Base-by-base conservation (phyloP, 2,797 vertebrate species). In the Psittacula echo region DNA sequence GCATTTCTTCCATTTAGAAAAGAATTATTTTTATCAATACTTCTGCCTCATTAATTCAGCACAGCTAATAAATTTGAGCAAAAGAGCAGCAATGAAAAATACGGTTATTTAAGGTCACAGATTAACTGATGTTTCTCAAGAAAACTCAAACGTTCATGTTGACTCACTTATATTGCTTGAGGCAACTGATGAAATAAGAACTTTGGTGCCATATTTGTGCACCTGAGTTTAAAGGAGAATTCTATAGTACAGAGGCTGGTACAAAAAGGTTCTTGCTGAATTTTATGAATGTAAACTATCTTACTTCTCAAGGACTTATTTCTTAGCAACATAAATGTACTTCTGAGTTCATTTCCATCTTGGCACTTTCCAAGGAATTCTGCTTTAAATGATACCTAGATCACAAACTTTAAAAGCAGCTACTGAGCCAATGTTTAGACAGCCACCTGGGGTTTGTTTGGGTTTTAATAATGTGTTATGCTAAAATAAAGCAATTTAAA, bases 21-120 rank as follows among this genome's bases (percentile, higher is more conserved):
- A 78, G 21, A 94, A 79, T 42, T 13, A 85, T 75, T 93, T 93
- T 90, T 94, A 88, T 81, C 91, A 91, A 74, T 56, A 71, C 61
- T 90, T 77, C 41, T 85, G 60, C 30, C 77, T 92, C 80, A 87
- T 71, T 93, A 85, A 88, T 87, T 82, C 88, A 71, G 9, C 58
- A 76, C 67, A 87, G 79, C 16, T 75, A 89, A 80, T 53, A 84
- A 19, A 18, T 78, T 18, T 81, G 48, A 95, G 50, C 48, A 85
- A 48, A 93, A 85, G 56, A 83, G 53, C 39, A 84, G 50, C 47
- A 72, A 34, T 29, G 32, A 77, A 94, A 87, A 71, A 54, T 24
- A 66, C 0, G n/a, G 60, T 82, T 48, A 91, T 54, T 94, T 90
- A 89, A 94, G 56, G 81, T 71, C 78, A 93, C 27, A 88, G 51